Base-by-base conservation (phyloP, 2,113 vertebrate genomes). In the Sylvia atricapilla region DNA sequence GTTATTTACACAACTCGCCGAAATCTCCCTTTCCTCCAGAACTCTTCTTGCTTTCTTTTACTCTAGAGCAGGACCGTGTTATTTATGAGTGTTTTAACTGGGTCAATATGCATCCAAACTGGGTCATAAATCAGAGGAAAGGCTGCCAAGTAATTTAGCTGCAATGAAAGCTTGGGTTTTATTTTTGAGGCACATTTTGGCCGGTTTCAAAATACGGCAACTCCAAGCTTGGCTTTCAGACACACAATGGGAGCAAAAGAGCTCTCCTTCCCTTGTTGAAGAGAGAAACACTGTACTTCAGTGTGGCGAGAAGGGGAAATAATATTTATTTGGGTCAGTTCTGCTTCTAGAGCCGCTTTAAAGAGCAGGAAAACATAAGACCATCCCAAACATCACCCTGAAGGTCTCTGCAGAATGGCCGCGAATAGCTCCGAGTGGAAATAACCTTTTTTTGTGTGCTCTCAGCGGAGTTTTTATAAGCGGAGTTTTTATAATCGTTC, bases 71-170 rank as follows among this genome's bases (percentile, higher is more conserved):
- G 89, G 91, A 91, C 95, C 91, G 72, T 97, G 68, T 96, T 98
- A 98, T 98, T 98, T 98, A 97, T 97, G 97, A 95, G 90, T 92
- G 91, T 95, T 97, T 98, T 97, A 98, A 97, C 97, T 97, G 96
- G 97, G 97, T 97, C 98, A 98, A 96, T 97, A 97, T 97, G 93
- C 76, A 64, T 89, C 94, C 95, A 96, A 98, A 98, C 97, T 96
- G 82, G 97, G 94, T 97, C 96, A 97, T 97, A 98, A 98, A 98
- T 98, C 97, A 98, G 96, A 97, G 63, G 80, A 97, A 97, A 97
- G 37, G 59, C 83, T 98, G 98, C 97, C 98, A 98, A 98, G 96
- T 95, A 98, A 97, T 96, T 95, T 93, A 98, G 84, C 88, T 93
- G 96, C 94, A 97, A 97, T 98, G 98, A 98, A 98, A 97, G 79